A percentile compares a stretch with the other conserved stretches of the same genome.
Evolutionary conservation across 2,797 vertebrate species (phyloP).

Genomic region (Mus caroli): DNA sequence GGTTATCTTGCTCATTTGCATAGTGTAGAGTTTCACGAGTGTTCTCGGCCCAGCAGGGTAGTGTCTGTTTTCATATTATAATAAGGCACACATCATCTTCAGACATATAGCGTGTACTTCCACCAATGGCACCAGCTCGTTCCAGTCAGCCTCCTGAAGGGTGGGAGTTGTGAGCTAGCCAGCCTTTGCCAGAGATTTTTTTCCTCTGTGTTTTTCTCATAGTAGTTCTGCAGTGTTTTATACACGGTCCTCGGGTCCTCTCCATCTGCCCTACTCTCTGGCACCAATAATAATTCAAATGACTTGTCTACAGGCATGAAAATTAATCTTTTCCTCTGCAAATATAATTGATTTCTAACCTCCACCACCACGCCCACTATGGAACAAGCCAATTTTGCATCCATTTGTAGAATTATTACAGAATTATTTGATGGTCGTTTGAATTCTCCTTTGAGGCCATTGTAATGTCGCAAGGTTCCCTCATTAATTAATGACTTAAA

Average conservation of each 20-base stretch:
- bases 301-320: not conserved
- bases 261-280: not conserved
- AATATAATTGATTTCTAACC: constrained; percentile 15
- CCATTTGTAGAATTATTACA: constrained; percentile 30
- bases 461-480: not conserved
- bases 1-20: not conserved
- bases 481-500: constrained; percentile 54
- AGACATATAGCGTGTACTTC: not conserved
- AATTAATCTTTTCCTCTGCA: constrained; percentile 40
- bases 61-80: not conserved
- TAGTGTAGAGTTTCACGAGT: not conserved
- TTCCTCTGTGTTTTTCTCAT: not conserved
- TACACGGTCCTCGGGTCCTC: not conserved
- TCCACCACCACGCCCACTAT: too few relatives aligned
- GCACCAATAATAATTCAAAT: constrained; percentile 4
- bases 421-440: constrained; percentile 8
- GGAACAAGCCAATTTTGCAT: constrained; percentile 13
- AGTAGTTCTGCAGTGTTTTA: not conserved
- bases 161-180: not conserved
- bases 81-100: not conserved
- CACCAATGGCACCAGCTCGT: not conserved
- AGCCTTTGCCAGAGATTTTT: not conserved
- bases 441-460: constrained; percentile 34
- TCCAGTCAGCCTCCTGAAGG: not conserved
- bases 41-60: too few relatives aligned